Evolutionary conservation across 2,797 vertebrate species (phyloP).

Genomic region (Sebastes matsubarae): DNA sequence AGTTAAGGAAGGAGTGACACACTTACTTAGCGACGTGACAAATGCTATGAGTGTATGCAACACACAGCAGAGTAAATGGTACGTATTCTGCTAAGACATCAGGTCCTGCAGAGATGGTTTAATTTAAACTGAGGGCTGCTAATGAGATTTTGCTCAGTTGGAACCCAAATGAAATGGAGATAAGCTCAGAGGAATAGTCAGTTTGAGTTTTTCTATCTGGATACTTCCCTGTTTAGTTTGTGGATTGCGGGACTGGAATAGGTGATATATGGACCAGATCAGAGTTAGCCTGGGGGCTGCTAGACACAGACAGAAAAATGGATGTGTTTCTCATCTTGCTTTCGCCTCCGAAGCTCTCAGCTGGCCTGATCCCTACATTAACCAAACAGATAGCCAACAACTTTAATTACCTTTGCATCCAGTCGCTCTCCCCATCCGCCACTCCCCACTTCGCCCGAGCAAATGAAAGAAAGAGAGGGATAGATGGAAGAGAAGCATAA

Average conservation of each 20-base stretch:
- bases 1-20: background rate
- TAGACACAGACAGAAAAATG: conserved; percentile 71
- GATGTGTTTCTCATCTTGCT: conserved; percentile 74
- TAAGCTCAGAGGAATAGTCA: conserved; percentile 66
- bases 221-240: conserved; percentile 60
- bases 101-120: conserved; percentile 44
- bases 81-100: conserved; percentile 45
- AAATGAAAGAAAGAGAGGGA: conserved; percentile 78
- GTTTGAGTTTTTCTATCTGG: conserved; percentile 58
- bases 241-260: conserved; percentile 52
- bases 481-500: conserved; percentile 81
- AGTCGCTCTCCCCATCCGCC: conserved; percentile 78
- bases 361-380: conserved; percentile 78
- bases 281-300: conserved; percentile 62
- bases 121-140: conserved; percentile 60
- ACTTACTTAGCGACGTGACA: background rate
- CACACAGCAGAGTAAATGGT: conserved; percentile 10
- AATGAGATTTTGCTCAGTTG: conserved; percentile 67
- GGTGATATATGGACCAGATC: conserved; percentile 70
- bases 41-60: conserved; percentile 1
- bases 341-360: conserved; percentile 70
- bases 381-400: conserved; percentile 85
- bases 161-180: conserved; percentile 68
- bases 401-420: conserved; percentile 87
- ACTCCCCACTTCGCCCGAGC: conserved; percentile 70